Evolutionary conservation across 2,113 vertebrate species (phyloP), one percentile per base, ranked within the genome.

Genomic region (Gopherus evgoodei): DNA sequence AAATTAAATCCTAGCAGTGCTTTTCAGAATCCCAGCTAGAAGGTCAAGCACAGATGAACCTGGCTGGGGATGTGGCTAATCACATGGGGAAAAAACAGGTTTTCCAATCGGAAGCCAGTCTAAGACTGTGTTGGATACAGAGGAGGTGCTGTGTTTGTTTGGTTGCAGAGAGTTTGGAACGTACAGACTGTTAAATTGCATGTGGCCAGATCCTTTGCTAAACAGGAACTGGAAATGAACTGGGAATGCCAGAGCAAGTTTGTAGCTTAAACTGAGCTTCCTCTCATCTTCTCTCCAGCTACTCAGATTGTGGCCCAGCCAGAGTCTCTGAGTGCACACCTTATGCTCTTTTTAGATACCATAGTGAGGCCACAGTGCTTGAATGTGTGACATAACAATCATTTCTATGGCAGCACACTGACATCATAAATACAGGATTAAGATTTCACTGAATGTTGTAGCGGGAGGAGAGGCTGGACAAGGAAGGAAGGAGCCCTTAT

Each of bases 191-290:
- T 88, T 10, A 0, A 62, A 2, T 59, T 25, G 72, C 0, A 5
- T 72, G 91, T 92, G 93, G 90, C 91, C 91, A 31, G 3, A 49
- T 52, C 38, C 93, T 44, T 78, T 94, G 90, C 94, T 5, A 86
- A 91, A 88, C 85, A 42, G 94, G 95, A 96, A 94, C 94, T 6
- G 81, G 12, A 17, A 91, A 52, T 35, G 27, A 29, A 93, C 4
- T 91, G 97, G 95, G 95, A 97, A 93, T 94, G 94, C 96, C 96
- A 91, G 91, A 44, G 29, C 2, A 87, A 93, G 93, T 89, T 96
- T 96, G 87, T 88, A 93, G 44, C 95, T 95, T 50, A 1, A 12
- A 86, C 91, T 44, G 87, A 94, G 95, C 91, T 94, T 95, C 90
- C 94, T 88, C 93, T 91, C 94, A 91, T 84, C 93, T 62, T 4